A percentile compares a stretch with the other conserved stretches of the same genome.
phyloP scores from a whole-genome alignment of 1,140 invertebrate genomes.

The Drosophila guanche region DNA sequence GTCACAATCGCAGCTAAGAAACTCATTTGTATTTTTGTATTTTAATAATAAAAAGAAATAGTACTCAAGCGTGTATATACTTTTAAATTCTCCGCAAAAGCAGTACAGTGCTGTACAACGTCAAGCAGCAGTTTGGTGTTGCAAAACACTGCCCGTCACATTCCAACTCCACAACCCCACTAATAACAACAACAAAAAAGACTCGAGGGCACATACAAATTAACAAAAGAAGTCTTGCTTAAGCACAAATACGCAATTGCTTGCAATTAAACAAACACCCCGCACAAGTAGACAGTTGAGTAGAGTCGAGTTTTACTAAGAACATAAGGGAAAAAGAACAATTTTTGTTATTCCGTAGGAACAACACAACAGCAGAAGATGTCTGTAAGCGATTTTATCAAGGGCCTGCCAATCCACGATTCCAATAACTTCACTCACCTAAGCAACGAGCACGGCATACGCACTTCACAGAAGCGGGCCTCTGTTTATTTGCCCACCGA shows the following conservation, averaged over 20 bases:
- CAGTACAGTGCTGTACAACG: slow-evolving; percentile 15
- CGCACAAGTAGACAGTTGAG: background rate
- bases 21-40: slow-evolving; percentile 37
- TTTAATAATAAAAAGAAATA: slow-evolving; percentile 15
- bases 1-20: slow-evolving; percentile 91
- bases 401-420: slow-evolving; percentile 94
- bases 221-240: background rate
- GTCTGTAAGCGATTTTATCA: slow-evolving; percentile 89
- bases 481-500: slow-evolving; percentile 95
- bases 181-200: slow-evolving; percentile 32
- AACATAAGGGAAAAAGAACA: no score
- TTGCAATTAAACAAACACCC: background rate
- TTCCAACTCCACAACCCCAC: slow-evolving; percentile 23
- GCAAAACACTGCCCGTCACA: slow-evolving; percentile 20
- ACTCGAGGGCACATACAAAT: slow-evolving; percentile 18
- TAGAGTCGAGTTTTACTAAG: background rate
- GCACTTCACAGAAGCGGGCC: slow-evolving; percentile 92
- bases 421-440: slow-evolving; percentile 95
- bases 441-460: slow-evolving; percentile 92
- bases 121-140: background rate
- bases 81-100: background rate
- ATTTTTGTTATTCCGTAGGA: slow-evolving; percentile 29
- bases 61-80: background rate
- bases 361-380: slow-evolving; percentile 84
- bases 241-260: background rate